Base-by-base conservation (phyloP, 2,888 invertebrate genomes). In the Epinotia bilunana region DNA sequence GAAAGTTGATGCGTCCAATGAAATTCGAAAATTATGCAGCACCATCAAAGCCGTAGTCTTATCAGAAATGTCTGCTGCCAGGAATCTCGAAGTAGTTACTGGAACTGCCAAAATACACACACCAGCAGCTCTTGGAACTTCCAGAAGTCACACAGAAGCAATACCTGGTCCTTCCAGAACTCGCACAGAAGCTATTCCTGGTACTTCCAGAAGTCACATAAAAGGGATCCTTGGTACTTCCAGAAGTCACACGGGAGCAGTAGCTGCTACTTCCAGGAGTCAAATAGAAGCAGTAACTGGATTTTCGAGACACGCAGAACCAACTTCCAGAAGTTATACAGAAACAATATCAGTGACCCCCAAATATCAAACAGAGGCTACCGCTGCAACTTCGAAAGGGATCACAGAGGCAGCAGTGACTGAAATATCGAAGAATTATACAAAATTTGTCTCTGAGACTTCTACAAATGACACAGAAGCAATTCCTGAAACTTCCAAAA, bases 1-100 rank as follows among this genome's bases (percentile, higher is more conserved):
- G 39, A 39, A 9, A 49, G 23, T 64, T 49, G 9, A 64, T 64
- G 5, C 7, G 16, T 0, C 11, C 0, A 12, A 2, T 0, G 28
- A 12, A 28, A 65, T 65, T 65, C 28, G 2, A 33, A 33, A 18
- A n/a, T 53, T 65, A n/a, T 65, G 65, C 33, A 18, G 33, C 12
- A 18, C 3, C n/a, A 9, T 65, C 11, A 53, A 18, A 18, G 13
- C 16, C n/a, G 33, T 65, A 65, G 28, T 16, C 23, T 49, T n/a
- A n/a, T 16, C 46, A 28, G 9, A 0, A 3, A 23, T 64, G 1
- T 1, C 16, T 13, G 3, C 64, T 64, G 16, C 46, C 4, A 49
- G 23, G 9, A 53, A n/a, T 53, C 16, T 28, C 13, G 28, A 49
- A 20, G 46, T 3, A 43, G 20, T 43, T 16, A 18, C 62, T 20